Percentiles rank a stretch among this genome's conserved stretches.
These are phyloP conservation scores for Malurus splendens DNA, from an alignment of 2,797 vertebrate species.

Conservation along the genomic window DNA sequence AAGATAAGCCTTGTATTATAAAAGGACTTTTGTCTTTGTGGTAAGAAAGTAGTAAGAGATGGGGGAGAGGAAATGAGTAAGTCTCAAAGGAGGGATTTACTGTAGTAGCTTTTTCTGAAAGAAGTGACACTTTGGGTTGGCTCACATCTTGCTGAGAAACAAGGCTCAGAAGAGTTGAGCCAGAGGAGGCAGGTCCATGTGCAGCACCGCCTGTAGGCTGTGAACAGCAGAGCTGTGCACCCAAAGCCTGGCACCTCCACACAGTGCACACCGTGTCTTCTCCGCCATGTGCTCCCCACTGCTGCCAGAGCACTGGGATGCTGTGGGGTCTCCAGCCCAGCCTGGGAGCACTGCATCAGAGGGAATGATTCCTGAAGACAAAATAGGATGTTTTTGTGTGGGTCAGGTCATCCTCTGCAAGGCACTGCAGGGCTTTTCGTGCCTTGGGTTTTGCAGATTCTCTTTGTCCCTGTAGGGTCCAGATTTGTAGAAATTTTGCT, in stretches of 20 bases:
- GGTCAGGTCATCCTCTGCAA: not conserved
- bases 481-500: not conserved
- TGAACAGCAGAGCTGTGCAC: not conserved
- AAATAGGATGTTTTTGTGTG: accelerated
- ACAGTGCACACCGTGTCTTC: accelerated
- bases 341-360: accelerated
- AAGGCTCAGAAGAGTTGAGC: not conserved
- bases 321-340: not conserved
- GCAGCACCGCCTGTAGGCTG: accelerated
- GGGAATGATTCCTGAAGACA: not conserved
- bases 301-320: not conserved
- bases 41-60: not conserved
- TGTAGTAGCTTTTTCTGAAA: not conserved
- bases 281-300: not conserved
- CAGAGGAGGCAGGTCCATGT: not conserved
- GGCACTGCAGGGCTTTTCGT: not conserved
- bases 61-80: not conserved
- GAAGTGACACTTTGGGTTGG: not conserved
- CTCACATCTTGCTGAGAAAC: not conserved
- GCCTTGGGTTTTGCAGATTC: not conserved
- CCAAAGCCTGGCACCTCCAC: not conserved
- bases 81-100: not conserved
- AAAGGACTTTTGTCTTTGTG: not conserved
- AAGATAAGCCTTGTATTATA: not conserved
- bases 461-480: accelerated